These are phyloP conservation scores for Lasiurus borealis DNA, from an alignment of 2,113 vertebrate genomes.

Conservation along the genomic window DNA sequence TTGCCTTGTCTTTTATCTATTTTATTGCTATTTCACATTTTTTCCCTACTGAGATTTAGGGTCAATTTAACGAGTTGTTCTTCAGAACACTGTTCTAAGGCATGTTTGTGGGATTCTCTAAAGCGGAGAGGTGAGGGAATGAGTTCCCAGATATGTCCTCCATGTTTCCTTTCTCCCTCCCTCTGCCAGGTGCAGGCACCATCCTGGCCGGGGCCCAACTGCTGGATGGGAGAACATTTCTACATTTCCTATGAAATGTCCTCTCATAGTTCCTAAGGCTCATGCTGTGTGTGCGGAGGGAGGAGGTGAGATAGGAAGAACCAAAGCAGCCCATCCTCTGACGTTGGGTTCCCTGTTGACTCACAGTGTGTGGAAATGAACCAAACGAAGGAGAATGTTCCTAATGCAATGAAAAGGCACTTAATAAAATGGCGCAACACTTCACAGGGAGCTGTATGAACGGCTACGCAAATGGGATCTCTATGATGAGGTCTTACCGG, in stretches of 20 bases:
- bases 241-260: neutral
- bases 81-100: neutral
- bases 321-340: neutral
- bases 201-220: neutral
- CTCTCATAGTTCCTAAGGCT: neutral
- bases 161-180: neutral
- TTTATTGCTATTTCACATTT: neutral
- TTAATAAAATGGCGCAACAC: neutral
- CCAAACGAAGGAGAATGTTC: neutral
- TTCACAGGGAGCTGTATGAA: neutral
- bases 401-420: neutral
- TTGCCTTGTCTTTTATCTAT: neutral
- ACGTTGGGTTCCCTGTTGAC: neutral
- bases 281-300: neutral
- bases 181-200: neutral
- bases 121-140: rapidly evolving
- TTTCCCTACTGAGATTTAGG: neutral
- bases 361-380: neutral
- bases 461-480: neutral
- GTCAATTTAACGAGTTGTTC: neutral
- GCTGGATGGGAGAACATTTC: neutral
- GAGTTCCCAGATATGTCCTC: neutral
- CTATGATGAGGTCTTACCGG: neutral
- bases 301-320: neutral
- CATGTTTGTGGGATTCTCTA: neutral